A percentile compares a stretch with the other conserved stretches of the same genome.
These are phyloP conservation scores for Lymantria monacha DNA, from an alignment of 2,888 invertebrate genomes.

Conservation along the genomic window DNA sequence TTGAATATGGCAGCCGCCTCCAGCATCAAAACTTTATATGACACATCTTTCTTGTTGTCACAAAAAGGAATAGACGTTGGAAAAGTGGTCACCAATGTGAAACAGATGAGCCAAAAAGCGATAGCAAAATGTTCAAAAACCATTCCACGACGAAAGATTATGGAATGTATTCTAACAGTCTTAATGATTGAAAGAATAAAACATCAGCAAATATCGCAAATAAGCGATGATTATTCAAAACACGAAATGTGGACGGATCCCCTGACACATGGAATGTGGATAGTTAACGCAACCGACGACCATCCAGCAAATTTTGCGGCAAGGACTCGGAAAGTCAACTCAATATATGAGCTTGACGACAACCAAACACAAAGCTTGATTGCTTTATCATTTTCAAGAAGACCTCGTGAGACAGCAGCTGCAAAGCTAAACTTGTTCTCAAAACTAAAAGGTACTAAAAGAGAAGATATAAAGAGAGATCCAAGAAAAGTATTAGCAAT, in stretches of 20 bases:
- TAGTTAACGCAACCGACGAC: not conserved
- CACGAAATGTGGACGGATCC: slow-evolving; percentile 8
- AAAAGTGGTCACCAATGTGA: not conserved
- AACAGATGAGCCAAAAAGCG: not conserved
- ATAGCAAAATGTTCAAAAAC: not conserved
- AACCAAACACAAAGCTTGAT: slow-evolving; percentile 5
- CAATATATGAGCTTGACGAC: slow-evolving; percentile 4
- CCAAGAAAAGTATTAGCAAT: slow-evolving; percentile 1
- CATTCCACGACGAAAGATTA: not conserved
- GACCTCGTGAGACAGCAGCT: slow-evolving; percentile 4
- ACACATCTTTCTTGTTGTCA: not conserved
- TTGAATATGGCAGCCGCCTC: not conserved
- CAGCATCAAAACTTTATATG: not conserved
- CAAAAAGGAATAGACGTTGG: not conserved
- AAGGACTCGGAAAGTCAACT: not conserved
- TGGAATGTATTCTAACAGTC: not conserved
- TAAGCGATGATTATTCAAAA: slow-evolving; percentile 1
- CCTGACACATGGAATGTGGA: slow-evolving; percentile 1
- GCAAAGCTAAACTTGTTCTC: slow-evolving; percentile 8
- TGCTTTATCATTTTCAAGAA: not conserved
- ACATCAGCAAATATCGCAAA: not conserved
- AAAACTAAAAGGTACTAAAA: not conserved
- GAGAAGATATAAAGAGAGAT: slow-evolving; percentile 1
- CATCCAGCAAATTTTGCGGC: not conserved
- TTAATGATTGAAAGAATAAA: not conserved